phyloP scores from a whole-genome alignment of 2,888 invertebrate genomes.

The Sinelater perroti region DNA sequence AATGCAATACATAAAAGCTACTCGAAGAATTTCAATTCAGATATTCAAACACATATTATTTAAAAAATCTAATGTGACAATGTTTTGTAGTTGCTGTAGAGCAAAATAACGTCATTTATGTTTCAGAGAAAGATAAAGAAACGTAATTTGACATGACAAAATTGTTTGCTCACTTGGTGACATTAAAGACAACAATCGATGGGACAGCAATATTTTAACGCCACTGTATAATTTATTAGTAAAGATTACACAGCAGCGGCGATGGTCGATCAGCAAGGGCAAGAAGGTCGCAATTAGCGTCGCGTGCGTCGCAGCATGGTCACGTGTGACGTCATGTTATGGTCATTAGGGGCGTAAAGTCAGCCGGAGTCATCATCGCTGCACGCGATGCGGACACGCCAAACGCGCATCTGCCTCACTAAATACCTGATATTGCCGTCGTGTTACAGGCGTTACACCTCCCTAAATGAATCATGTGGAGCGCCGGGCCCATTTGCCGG shows the following conservation, averaged over 20 bases:
- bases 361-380: slow-evolving; percentile 44
- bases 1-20: too few relatives aligned
- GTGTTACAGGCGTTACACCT: slow-evolving; percentile 26
- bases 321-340: slow-evolving; percentile 44
- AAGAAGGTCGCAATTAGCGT: slow-evolving; percentile 33
- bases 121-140: too few relatives aligned
- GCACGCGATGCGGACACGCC: slow-evolving; percentile 44
- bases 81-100: too few relatives aligned
- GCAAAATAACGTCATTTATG: too few relatives aligned
- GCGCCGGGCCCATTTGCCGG: not conserved
- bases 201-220: slow-evolving; percentile 15
- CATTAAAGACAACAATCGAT: slow-evolving; percentile 2
- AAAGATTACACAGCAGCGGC: slow-evolving; percentile 17
- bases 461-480: slow-evolving; percentile 27
- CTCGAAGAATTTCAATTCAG: too few relatives aligned
- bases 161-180: too few relatives aligned
- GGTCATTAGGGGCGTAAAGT: slow-evolving; percentile 47
- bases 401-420: slow-evolving; percentile 44
- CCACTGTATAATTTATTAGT: slow-evolving; percentile 17
- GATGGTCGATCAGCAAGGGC: slow-evolving; percentile 26
- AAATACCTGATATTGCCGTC: slow-evolving; percentile 35
- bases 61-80: too few relatives aligned
- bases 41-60: too few relatives aligned
- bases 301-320: slow-evolving; percentile 29
- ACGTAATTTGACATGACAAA: too few relatives aligned